Evolutionary conservation across 2,888 invertebrate genomes (phyloP).

Genomic region (Gymnosoma rotundatum): DNA sequence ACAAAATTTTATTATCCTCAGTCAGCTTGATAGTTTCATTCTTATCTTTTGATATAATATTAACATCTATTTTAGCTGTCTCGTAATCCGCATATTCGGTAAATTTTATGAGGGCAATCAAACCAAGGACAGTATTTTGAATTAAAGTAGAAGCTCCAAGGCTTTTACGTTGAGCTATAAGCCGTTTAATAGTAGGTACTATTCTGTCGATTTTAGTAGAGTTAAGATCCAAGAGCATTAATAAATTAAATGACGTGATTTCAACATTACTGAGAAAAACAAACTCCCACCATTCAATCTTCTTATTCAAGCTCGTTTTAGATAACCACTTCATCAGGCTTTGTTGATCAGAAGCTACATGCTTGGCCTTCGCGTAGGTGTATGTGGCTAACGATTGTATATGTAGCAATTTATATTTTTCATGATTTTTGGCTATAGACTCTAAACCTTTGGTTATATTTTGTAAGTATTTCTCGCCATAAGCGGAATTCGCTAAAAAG

Average conservation of each 20-base stretch:
- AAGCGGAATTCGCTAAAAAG: conserved; percentile 84
- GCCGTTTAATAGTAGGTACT: conserved; percentile 86
- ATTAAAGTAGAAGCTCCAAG: conserved; percentile 90
- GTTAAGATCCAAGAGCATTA: conserved; percentile 77
- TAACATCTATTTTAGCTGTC: conserved; percentile 84
- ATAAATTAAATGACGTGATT: conserved; percentile 70
- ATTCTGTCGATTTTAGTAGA: conserved; percentile 73
- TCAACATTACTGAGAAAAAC: conserved; percentile 40
- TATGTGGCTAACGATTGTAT: conserved; percentile 90
- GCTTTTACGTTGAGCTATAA: conserved; percentile 87
- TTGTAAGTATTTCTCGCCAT: conserved; percentile 83
- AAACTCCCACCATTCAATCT: conserved; percentile 78
- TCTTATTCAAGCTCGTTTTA: conserved; percentile 84
- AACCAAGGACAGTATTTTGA: conserved; percentile 89
- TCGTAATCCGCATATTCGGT: conserved; percentile 82
- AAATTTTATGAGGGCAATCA: conserved; percentile 85
- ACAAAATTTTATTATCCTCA: conserved; percentile 89
- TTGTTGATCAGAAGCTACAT: conserved; percentile 85
- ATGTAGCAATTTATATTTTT: conserved; percentile 86
- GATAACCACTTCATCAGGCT: conserved; percentile 83
- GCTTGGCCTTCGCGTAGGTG: conserved; percentile 89
- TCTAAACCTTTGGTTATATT: conserved; percentile 89
- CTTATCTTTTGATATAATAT: conserved; percentile 82
- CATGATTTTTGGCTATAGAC: conserved; percentile 87
- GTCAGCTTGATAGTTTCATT: conserved; percentile 85